These are phyloP conservation scores for Zapornia atra DNA, from an alignment of 2,113 vertebrate species.

Conservation along the genomic window DNA sequence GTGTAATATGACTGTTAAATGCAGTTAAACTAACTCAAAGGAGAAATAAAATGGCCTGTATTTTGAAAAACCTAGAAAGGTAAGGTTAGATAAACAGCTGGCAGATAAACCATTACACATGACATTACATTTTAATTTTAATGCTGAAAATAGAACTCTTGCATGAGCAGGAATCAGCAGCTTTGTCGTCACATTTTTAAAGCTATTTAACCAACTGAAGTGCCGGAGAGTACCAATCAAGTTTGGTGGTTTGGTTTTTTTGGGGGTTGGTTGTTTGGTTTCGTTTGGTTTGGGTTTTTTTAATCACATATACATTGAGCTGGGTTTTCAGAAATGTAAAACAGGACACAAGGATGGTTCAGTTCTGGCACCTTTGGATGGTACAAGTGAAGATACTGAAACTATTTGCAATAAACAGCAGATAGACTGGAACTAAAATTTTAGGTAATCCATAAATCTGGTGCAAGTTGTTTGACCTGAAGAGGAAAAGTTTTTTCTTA, in stretches of 20 bases:
- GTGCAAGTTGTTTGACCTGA: not conserved
- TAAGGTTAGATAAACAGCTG: not conserved
- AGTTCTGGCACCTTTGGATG: not conserved
- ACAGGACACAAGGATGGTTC: rapidly evolving
- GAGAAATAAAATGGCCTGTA: not conserved
- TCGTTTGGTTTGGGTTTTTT: not conserved
- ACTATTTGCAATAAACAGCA: not conserved
- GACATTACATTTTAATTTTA: not conserved
- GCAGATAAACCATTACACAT: not conserved
- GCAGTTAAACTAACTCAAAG: not conserved
- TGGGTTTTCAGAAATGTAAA: not conserved
- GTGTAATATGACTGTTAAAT: not conserved
- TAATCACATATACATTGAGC: not conserved
- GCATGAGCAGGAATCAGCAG: not conserved
- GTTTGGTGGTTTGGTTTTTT: not conserved
- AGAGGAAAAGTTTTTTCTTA: not conserved
- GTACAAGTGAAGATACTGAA: not conserved
- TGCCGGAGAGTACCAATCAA: rapidly evolving
- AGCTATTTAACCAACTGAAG: not conserved
- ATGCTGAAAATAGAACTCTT: not conserved
- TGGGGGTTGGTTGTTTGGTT: no score
- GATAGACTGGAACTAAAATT: not conserved
- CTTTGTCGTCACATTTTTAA: not conserved
- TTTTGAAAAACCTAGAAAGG: not conserved
- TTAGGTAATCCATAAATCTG: not conserved